Base-by-base conservation (phyloP, 1,140 invertebrate genomes). In the Papilio machaon region DNA sequence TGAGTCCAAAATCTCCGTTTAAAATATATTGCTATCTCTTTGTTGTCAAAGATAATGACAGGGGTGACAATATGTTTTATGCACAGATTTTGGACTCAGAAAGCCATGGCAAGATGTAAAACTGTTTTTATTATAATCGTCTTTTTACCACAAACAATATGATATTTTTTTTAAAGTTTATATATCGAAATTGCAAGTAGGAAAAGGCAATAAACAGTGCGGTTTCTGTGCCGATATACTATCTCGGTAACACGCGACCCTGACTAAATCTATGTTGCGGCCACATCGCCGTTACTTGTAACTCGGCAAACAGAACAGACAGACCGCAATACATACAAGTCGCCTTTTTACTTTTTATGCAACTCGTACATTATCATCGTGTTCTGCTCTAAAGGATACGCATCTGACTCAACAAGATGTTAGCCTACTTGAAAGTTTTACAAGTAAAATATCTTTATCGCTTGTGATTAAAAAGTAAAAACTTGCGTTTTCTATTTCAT, bases 191-290 rank as follows among this genome's bases (percentile, higher is more conserved):
- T 64, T 30, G 10, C 19, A 13, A 23, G 13, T 70, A 70, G 64
- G 64, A 70, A 67, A 70, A 70, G 23, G 30, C 30, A 70, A 70
- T 70, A 70, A 70, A 70, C 30, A 38, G 35, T 15, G 64, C 30
- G 64, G 64, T 70, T 70, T 70, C 64, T 70, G 30, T 70, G 64
- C 64, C 64, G 64, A 70, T 70, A 38, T 23, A 38, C 15, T 70
- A 35, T 70, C 30, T 70, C 64, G 23, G 60, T 23, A 70, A 35
- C 64, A 15, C 64, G 64, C 64, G 64, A 70, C 64, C 64, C 64
- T 70, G 23, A 30, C 64, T 30, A 38, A 35, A 70, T 70, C 64
- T 70, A 35, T 70, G 30, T 35, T 70, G 64, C 64, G 64, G 30
- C 64, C 64, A 70, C 30, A 35, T 70, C 30, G 30, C 64, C 64